These are phyloP conservation scores for Xylocampa areola DNA, from an alignment of 2,888 invertebrate species.

Conservation along the genomic window DNA sequence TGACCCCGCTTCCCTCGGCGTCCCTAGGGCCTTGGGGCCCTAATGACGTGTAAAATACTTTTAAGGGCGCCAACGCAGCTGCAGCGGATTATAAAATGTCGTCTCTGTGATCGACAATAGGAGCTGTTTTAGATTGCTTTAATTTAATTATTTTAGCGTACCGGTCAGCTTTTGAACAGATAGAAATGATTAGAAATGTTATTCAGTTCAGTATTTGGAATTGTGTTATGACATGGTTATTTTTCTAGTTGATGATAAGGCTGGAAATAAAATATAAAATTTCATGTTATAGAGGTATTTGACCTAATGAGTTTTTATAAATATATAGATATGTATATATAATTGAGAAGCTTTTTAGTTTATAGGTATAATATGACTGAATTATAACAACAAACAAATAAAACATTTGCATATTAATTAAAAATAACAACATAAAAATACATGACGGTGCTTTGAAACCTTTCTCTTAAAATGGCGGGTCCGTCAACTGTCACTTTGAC, in stretches of 20 bases:
- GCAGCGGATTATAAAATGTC: constrained; percentile 54
- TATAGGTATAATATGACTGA: background rate
- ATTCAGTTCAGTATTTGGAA: no score
- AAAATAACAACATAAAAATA: constrained; percentile 47
- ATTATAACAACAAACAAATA: background rate
- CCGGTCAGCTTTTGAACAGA: constrained; percentile 21
- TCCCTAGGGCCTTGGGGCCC: constrained; percentile 60
- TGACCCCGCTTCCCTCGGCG: constrained; percentile 70
- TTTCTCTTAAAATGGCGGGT: constrained; percentile 61
- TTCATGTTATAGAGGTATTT: no score
- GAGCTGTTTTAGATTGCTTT: constrained; percentile 43
- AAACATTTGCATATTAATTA: constrained; percentile 45
- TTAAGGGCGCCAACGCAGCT: constrained; percentile 58
- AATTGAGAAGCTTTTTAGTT: background rate
- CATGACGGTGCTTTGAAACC: constrained; percentile 30
- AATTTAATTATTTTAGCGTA: constrained; percentile 33
- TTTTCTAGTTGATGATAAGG: no score
- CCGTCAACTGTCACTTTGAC: constrained; percentile 84
- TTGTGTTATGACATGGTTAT: no score
- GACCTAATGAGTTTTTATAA: no score
- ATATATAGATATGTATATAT: background rate
- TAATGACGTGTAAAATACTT: constrained; percentile 84
- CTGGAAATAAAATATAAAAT: no score
- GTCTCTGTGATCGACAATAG: constrained; percentile 46
- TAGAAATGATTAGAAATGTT: no score